Base-by-base conservation (phyloP, 2,888 invertebrate species). In the Diadromus collaris region DNA sequence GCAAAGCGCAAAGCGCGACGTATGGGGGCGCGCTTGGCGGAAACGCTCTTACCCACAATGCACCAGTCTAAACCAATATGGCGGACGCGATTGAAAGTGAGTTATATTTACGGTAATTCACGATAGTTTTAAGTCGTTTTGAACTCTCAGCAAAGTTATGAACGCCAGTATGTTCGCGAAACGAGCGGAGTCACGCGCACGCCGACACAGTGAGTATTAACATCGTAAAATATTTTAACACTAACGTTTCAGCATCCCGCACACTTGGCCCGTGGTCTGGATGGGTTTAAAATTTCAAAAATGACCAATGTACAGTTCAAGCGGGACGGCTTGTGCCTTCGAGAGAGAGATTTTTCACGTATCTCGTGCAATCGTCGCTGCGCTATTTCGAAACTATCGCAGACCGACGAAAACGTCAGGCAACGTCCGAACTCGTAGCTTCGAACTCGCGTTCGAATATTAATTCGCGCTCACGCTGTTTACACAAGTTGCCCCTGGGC, bases 21-120 rank as follows among this genome's bases (percentile, higher is more conserved):
- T 65, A 68, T 60, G 71, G 63, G 54, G 69, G 75, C 69, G 81
- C 79, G 82, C 81, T 84, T 81, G 83, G 81, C 84, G 83, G 84
- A 88, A 88, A 85, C n/a, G n/a, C 84, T 85, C 84, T 81, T 84
- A 86, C 88, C 88, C 89, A 88, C 83, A 85, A 89, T 88, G 88
- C 88, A 88, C 85, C 88, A 89, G 90, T 91, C 89, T 87, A 93
- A 92, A 93, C 93, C 95, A 95, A 95, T 92, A 95, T 95, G 95
- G 95, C 95, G 94, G 95, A 95, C 93, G 93, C 93, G 93, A 94
- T 94, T 93, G 94, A 95, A 95, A 94, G 95, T 95, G 93, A 94
- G 94, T 94, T 92, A 92, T 92, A 89, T 92, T 78, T 92, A 91
- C 88, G 88, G 88, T 91, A 87, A 90, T 88, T 89, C 83, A 85